These are phyloP conservation scores for Myanophis thanlyinensis DNA, from an alignment of 2,113 vertebrate genomes.

Conservation along the genomic window DNA sequence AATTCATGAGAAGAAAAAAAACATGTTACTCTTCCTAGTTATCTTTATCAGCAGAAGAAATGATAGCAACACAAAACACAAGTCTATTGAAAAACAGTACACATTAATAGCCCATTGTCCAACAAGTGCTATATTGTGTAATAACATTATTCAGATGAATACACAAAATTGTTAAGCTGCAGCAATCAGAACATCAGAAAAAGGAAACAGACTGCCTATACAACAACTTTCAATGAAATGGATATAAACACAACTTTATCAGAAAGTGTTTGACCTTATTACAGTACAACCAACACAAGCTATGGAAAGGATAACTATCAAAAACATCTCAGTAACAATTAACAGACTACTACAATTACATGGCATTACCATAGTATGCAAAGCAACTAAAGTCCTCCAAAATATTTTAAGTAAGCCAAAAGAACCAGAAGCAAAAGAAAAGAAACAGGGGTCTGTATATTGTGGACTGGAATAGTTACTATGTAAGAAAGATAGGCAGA, in stretches of 20 bases:
- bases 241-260: not conserved
- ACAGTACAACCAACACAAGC: not conserved
- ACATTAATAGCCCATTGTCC: not conserved
- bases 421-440: not conserved
- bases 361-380: not conserved
- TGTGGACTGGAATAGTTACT: not conserved
- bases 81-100: not conserved
- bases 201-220: not conserved
- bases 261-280: not conserved
- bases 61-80: not conserved
- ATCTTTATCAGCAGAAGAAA: not conserved
- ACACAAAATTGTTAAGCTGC: not conserved
- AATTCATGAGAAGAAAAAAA: not conserved
- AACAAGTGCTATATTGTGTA: not conserved
- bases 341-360: not conserved
- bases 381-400: not conserved
- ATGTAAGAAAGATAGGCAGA: not conserved
- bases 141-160: not conserved
- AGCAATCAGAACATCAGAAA: not conserved
- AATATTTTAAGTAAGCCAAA: not conserved
- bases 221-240: not conserved
- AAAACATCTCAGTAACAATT: not conserved
- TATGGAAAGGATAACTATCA: not conserved
- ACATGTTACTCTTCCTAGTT: not conserved
- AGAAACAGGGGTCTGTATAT: not conserved